Conservation (phyloP, 2,113 vertebrate genomes). For the Globicephala melas region DNA sequence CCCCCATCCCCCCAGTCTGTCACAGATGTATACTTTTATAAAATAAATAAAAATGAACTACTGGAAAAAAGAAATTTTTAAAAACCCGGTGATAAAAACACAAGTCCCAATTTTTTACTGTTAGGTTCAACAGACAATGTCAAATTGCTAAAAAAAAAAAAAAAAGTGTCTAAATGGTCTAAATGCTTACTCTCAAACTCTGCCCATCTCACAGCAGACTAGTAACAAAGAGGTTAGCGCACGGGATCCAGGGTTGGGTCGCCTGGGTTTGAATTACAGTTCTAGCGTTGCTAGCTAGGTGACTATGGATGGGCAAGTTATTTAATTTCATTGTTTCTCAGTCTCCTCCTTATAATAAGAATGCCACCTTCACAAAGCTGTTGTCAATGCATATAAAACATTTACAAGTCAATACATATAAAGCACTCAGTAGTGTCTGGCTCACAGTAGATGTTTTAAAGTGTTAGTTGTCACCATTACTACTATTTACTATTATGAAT, state of each 20-base stretch:
- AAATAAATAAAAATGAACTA: neutral
- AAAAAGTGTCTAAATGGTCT: neutral
- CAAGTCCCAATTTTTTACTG: neutral
- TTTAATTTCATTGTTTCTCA: neutral
- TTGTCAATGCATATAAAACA: neutral
- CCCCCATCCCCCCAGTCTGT: neutral
- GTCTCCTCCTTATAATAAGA: neutral
- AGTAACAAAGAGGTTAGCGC: neutral
- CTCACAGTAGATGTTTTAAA: neutral
- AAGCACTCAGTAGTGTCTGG: neutral
- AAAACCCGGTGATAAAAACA: neutral
- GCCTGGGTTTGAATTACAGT: neutral
- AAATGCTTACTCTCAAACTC: neutral
- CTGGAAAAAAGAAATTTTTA: neutral
- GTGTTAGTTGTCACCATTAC: too few relatives aligned
- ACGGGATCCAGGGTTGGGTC: neutral
- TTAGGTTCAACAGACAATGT: neutral
- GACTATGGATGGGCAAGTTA: neutral
- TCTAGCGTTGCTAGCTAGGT: neutral
- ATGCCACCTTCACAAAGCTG: neutral
- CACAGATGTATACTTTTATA: neutral
- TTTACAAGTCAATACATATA: neutral
- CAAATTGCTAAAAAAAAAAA: neutral
- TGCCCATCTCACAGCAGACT: neutral
- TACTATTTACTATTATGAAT: neutral